phyloP scores from a whole-genome alignment of 2,888 invertebrate species.

The Rhopalosiphum nymphaeae region DNA sequence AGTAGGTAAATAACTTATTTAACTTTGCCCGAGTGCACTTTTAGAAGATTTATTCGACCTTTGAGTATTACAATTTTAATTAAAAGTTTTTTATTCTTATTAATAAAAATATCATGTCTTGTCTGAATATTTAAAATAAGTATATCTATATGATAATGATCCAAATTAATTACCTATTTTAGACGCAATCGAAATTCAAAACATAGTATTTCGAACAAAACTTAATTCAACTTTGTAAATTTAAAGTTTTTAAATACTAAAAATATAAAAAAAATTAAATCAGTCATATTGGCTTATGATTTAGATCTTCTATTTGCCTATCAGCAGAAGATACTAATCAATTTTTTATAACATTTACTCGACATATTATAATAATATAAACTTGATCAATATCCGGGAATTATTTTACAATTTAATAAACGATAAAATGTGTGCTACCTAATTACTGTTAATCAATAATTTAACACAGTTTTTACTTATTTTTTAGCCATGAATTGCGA shows the following conservation, averaged over 20 bases:
- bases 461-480: not conserved
- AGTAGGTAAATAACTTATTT: not conserved
- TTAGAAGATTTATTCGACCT: slow-evolving; percentile 16
- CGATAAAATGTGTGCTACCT: not conserved
- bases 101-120: not conserved
- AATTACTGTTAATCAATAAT: not conserved
- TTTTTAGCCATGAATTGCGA: not conserved
- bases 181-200: not conserved
- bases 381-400: not conserved
- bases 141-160: not conserved
- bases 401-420: not conserved
- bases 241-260: not conserved
- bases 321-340: not conserved
- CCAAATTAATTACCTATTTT: not conserved
- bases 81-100: slow-evolving; percentile 54
- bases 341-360: not conserved
- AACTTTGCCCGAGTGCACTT: slow-evolving; percentile 15
- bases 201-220: not conserved
- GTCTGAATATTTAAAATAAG: not conserved
- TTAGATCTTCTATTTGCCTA: not conserved
- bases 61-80: slow-evolving; percentile 35
- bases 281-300: not conserved
- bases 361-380: not conserved
- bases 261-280: not conserved
- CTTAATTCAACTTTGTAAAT: not conserved